Evolutionary conservation across 92 coral and sea anemone genomes (phyloP), one percentile per base, ranked within the genome.

Genomic region (Zoanthus sansibaricus): DNA sequence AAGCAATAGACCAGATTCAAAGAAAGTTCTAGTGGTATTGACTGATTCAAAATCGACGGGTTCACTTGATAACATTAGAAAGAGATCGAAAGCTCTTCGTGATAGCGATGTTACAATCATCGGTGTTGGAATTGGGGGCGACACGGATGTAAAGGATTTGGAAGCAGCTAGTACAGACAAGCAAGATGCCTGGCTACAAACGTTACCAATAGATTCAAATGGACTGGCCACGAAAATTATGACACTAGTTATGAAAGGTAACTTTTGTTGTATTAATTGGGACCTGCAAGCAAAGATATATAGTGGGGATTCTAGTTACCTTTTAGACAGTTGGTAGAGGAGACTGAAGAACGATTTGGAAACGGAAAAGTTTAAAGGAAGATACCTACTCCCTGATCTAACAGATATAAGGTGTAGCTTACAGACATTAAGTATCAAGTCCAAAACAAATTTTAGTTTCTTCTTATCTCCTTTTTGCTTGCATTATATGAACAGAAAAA

Each of bases 11-110:
- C 89, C 89, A 56, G 76, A 82, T 7, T 82, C 92, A 32, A 86
- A 74, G 72, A 89, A 89, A 58, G 71, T 89, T n/a, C 72, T 89
- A 1, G 92, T 89, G 15, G 76, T 85, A 72, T 89, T 84, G 52
- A 71, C 89, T 66, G 87, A 89, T 51, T 33, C 76, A 6, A 71
- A 69, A 30, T 73, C 92, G 44, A 61, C 76, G n/a, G 75, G 86
- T 4, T 74, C 89, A 7, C 51, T 49, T 49, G 71, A 84, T 49
- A 86, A 77, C 21, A 7, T 64, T 30, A 59, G 82, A 51, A 54
- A 76, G 76, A 62, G 55, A 21, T 32, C 85, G 5, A 45, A 80
- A 66, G 45, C 58, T 66, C 85, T 80, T 45, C 74, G 47, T 46
- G 75, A 80, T 30, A 44, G 44, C 8, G 85, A 56, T 49, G 58